These are phyloP conservation scores for Brachionus rotundiformis DNA, from an alignment of 1,140 invertebrate genomes.

Conservation along the genomic window DNA sequence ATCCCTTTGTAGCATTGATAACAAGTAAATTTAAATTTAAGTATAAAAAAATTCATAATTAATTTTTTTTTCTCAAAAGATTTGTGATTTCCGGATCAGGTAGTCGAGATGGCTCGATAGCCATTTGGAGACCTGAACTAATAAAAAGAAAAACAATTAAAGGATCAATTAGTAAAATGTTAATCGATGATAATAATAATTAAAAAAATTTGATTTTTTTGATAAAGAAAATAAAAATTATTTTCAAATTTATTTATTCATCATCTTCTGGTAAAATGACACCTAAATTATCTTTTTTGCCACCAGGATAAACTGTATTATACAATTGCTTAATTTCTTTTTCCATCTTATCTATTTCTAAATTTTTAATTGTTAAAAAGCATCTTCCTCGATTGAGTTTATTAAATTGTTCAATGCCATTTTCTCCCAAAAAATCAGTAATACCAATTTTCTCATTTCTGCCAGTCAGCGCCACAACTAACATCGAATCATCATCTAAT, in stretches of 20 bases:
- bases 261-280: conserved; percentile 30
- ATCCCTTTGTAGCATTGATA: not conserved
- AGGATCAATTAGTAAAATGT: conserved; percentile 18
- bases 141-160: conserved; percentile 4
- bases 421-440: not conserved
- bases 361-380: conserved; percentile 27
- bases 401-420: not conserved
- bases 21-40: not conserved
- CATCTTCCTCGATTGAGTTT: conserved; percentile 24
- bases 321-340: conserved; percentile 41
- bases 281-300: conserved; percentile 39
- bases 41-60: not conserved
- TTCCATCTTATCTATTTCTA: conserved; percentile 38
- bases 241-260: conserved; percentile 33
- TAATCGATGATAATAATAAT: not conserved
- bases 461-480: conserved; percentile 29
- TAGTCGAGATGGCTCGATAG: conserved; percentile 32
- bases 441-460: not conserved
- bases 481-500: conserved; percentile 47
- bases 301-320: conserved; percentile 23
- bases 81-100: conserved; percentile 32
- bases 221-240: not conserved
- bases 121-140: conserved; percentile 15
- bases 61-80: not conserved
- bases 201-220: not conserved